A percentile compares a stretch with the other conserved stretches of the same genome.
phyloP scores from a whole-genome alignment of 1,140 invertebrate species.

The Ericerus pela region DNA sequence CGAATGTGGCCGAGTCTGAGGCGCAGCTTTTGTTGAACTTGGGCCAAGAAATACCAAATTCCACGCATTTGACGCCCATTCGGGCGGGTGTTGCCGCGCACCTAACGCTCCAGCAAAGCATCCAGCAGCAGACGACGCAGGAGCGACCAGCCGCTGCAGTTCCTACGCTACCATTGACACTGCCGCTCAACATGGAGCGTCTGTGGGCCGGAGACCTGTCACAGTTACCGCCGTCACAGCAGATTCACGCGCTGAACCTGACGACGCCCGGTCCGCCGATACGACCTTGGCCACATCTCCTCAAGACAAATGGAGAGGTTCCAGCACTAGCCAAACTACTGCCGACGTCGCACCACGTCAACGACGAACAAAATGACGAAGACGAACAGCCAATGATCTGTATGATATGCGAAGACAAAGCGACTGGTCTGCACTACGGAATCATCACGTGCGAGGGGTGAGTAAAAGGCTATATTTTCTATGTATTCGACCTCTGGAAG shows the following conservation, averaged over 20 bases:
- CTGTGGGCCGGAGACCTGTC: slow-evolving; percentile 74
- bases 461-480: too few relatives aligned
- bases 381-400: slow-evolving; percentile 91
- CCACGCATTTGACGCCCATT: slow-evolving; percentile 15
- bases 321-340: slow-evolving; percentile 15
- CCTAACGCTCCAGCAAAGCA: slow-evolving; percentile 11
- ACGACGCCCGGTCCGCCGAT: slow-evolving; percentile 34
- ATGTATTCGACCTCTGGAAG: too few relatives aligned
- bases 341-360: slow-evolving; percentile 16
- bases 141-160: slow-evolving; percentile 15
- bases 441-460: slow-evolving; percentile 94
- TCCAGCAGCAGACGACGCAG: slow-evolving; percentile 20
- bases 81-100: slow-evolving; percentile 15
- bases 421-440: slow-evolving; percentile 92
- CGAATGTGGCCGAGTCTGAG: slow-evolving; percentile 47
- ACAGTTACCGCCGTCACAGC: slow-evolving; percentile 66
- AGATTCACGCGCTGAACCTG: slow-evolving; percentile 56
- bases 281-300: slow-evolving; percentile 23
- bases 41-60: slow-evolving; percentile 40
- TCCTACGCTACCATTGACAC: slow-evolving; percentile 32
- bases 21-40: slow-evolving; percentile 67
- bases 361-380: slow-evolving; percentile 51
- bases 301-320: slow-evolving; percentile 31
- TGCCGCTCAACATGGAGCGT: slow-evolving; percentile 75
- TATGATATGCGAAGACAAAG: slow-evolving; percentile 95